A percentile compares a stretch with the other conserved stretches of the same genome.
These are phyloP conservation scores for Noctua janthina DNA, from an alignment of 2,888 invertebrate genomes.

Conservation along the genomic window DNA sequence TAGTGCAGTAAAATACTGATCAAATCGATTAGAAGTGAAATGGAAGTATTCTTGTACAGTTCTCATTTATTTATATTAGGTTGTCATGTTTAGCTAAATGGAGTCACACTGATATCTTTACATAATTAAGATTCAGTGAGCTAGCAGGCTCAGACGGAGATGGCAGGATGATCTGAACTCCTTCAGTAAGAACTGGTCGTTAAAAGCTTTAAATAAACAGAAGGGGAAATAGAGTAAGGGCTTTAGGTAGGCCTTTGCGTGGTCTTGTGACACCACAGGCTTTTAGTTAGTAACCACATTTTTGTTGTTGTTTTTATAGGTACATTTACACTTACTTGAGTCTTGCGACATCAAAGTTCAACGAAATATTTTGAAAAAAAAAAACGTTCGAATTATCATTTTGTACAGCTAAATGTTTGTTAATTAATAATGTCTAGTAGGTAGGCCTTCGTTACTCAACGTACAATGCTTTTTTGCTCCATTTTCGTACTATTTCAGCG, in stretches of 20 bases:
- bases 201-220: not conserved
- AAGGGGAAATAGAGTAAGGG: not conserved
- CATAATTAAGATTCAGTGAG: not conserved
- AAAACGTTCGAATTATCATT: not conserved
- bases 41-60: not conserved
- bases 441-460: conserved; percentile 16
- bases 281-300: not conserved
- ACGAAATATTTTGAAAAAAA: not conserved
- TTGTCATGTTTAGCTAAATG: not conserved
- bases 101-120: not conserved
- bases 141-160: not conserved
- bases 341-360: not conserved
- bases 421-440: not conserved
- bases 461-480: conserved; percentile 7
- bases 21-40: not conserved
- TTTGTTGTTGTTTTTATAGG: not conserved
- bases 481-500: conserved; percentile 29
- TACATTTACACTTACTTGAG: not conserved
- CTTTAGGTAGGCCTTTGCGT: not conserved
- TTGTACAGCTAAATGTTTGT: not conserved
- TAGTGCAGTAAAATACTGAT: not conserved
- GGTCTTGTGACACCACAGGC: not conserved
- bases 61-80: not conserved
- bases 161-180: not conserved
- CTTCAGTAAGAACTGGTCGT: not conserved